Conservation (phyloP, 2,797 vertebrate species). For the Thripadectes ignobilis region DNA sequence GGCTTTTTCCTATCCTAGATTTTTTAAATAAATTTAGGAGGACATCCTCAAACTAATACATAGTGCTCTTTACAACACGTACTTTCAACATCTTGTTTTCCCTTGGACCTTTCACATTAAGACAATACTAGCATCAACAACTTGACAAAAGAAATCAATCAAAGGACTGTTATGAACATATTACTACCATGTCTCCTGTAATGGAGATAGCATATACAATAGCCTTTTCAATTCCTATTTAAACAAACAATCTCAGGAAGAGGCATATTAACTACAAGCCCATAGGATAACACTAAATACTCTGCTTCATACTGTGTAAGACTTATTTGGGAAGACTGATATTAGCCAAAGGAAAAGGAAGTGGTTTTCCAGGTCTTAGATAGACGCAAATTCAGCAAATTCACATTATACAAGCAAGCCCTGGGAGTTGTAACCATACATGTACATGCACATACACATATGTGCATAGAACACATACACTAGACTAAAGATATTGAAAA, state of each 20-base stretch:
- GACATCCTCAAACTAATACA: neutral
- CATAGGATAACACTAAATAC: neutral
- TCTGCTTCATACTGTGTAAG: neutral
- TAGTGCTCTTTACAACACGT: neutral
- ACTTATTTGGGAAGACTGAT: neutral
- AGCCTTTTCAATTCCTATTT: conserved; percentile 2
- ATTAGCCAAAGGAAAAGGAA: conserved; percentile 39
- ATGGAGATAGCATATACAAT: neutral
- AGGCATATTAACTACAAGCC: neutral
- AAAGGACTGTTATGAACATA: neutral
- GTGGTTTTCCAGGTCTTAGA: neutral
- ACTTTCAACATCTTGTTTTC: neutral
- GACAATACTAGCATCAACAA: neutral
- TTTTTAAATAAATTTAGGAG: neutral
- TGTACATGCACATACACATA: rapidly evolving
- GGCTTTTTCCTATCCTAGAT: neutral
- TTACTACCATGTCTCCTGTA: neutral
- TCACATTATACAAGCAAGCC: neutral
- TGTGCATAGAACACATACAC: neutral
- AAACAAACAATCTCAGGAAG: conserved; percentile 40
- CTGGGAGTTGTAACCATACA: neutral
- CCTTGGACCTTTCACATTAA: neutral
- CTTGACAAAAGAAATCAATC: neutral
- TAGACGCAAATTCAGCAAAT: neutral
- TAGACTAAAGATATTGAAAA: neutral